phyloP scores from a whole-genome alignment of 1,140 invertebrate genomes.

The Zaprionus davidi region DNA sequence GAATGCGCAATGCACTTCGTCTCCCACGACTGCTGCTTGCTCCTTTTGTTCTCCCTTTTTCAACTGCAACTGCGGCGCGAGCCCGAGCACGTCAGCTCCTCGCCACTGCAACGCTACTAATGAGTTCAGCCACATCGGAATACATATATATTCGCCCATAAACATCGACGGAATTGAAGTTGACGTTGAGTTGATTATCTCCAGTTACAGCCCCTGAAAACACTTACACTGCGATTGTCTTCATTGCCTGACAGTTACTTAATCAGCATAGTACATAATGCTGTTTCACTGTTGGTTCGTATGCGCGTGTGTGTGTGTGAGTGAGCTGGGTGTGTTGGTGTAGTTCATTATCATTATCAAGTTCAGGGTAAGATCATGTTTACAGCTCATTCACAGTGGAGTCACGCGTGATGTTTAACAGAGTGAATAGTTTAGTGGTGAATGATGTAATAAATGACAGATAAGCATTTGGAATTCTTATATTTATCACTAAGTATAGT shows the following conservation, averaged over 20 bases:
- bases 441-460: not conserved
- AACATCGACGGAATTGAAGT: not conserved
- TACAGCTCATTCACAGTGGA: slow-evolving; percentile 19
- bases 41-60: not conserved
- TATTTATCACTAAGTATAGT: too few relatives aligned
- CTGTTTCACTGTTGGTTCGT: not conserved
- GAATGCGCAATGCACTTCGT: slow-evolving; percentile 54
- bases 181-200: not conserved
- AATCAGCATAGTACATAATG: slow-evolving; percentile 13
- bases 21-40: not conserved
- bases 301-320: not conserved
- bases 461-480: not conserved
- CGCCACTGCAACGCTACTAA: slow-evolving; percentile 40
- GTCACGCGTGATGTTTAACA: not conserved
- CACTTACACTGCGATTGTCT: slow-evolving; percentile 11
- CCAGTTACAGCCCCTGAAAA: slow-evolving; percentile 7
- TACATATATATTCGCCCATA: not conserved
- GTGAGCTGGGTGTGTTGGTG: not conserved
- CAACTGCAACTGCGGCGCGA: slow-evolving; percentile 5
- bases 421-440: not conserved
- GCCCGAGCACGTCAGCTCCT: slow-evolving; percentile 52
- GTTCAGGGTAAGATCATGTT: slow-evolving; percentile 19
- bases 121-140: not conserved
- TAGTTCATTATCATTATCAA: slow-evolving; percentile 25
- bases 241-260: slow-evolving; percentile 11